These are phyloP conservation scores for Pangasius mekongensis DNA, from an alignment of 2,797 vertebrate genomes.

Conservation along the genomic window DNA sequence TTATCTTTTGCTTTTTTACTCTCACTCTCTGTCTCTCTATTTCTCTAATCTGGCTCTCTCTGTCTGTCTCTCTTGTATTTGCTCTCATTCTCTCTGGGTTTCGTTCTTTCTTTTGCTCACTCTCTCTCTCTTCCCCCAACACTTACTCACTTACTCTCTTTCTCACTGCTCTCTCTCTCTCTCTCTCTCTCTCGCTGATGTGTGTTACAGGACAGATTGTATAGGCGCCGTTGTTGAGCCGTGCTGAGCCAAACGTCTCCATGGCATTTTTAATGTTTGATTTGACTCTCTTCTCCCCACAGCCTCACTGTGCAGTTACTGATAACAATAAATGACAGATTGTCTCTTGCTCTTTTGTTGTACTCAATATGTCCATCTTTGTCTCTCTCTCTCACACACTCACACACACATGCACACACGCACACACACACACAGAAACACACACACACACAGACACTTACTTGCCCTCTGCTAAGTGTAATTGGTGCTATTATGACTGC, in stretches of 20 bases:
- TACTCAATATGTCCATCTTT: not conserved
- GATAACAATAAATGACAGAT: not conserved
- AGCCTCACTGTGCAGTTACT: not conserved
- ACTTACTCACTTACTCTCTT: no score
- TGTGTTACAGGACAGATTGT: not conserved
- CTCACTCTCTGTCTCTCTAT: not conserved
- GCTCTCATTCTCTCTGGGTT: not conserved
- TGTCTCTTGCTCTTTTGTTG: not conserved
- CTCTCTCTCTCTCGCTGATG: not conserved
- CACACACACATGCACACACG: not conserved
- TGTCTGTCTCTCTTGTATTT: not conserved
- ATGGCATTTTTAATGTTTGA: not conserved
- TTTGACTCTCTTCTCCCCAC: not conserved
- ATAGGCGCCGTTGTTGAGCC: not conserved
- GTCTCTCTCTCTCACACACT: not conserved
- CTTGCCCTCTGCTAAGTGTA: conserved; percentile 11
- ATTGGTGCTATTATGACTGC: conserved; percentile 48
- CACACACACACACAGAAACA: not conserved
- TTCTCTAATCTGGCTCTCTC: not conserved
- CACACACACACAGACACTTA: not conserved
- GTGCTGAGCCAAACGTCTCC: not conserved
- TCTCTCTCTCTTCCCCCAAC: not conserved
- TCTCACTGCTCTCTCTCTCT: not conserved
- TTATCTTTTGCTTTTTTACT: not conserved
- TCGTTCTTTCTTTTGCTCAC: not conserved